Conservation (phyloP, 1,140 invertebrate species). For the Drosophila lacertosa region DNA sequence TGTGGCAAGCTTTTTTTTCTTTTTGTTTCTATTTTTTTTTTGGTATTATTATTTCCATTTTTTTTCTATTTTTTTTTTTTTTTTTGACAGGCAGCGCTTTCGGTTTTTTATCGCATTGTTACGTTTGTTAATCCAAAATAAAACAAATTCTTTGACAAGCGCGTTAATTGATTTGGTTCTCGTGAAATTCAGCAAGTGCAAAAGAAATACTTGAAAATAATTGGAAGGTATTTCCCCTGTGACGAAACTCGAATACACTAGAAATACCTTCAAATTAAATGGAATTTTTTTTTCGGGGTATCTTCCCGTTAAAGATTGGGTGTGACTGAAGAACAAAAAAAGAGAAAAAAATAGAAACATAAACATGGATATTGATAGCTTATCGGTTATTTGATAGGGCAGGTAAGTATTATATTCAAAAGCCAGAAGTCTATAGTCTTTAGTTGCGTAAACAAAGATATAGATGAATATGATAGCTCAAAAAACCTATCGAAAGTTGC, state of each 20-base stretch:
- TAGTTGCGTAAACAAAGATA: neutral
- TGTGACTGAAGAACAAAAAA: neutral
- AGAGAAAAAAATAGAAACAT: neutral
- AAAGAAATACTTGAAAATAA: neutral
- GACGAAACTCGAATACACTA: slow-evolving; percentile 17
- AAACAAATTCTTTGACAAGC: slow-evolving; percentile 75
- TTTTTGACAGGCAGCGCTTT: slow-evolving; percentile 17
- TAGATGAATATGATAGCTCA: neutral
- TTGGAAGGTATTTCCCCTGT: slow-evolving; percentile 8
- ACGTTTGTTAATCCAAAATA: slow-evolving; percentile 69
- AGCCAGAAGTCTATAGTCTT: neutral
- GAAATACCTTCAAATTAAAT: neutral
- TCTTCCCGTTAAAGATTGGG: neutral
- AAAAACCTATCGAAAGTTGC: too few species aligned
- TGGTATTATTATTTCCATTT: slow-evolving; percentile 8
- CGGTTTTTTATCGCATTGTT: slow-evolving; percentile 52
- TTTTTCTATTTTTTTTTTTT: slow-evolving; percentile 34
- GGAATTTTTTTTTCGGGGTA: neutral
- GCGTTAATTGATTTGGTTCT: slow-evolving; percentile 76
- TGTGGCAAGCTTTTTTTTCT: slow-evolving; percentile 46
- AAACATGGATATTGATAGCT: neutral
- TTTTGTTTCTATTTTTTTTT: slow-evolving; percentile 3
- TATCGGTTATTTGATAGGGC: neutral
- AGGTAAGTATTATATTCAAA: neutral
- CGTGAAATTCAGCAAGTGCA: slow-evolving; percentile 39